Evolutionary conservation across 2,113 vertebrate genomes (phyloP).

Genomic region (Prionailurus viverrinus): DNA sequence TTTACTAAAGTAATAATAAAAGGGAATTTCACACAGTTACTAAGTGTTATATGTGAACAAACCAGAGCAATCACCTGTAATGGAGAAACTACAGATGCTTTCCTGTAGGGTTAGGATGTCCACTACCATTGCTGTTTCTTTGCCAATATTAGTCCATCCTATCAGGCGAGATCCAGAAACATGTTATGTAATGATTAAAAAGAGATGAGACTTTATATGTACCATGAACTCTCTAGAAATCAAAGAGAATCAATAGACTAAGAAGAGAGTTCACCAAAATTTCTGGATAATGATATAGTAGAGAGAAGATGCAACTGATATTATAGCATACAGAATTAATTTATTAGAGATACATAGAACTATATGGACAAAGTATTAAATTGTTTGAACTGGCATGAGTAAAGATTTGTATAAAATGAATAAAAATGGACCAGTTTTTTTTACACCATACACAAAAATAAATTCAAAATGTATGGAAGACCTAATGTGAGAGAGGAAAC

Average conservation of each 20-base stretch:
- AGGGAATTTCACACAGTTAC: background rate
- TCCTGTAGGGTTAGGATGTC: background rate
- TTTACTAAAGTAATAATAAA: background rate
- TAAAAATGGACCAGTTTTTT: too few species aligned
- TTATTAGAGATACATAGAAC: background rate
- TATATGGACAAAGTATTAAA: background rate
- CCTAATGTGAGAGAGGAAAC: too few species aligned
- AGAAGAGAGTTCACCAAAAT: background rate
- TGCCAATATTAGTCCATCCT: background rate
- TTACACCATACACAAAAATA: too few species aligned
- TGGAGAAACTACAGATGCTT: background rate
- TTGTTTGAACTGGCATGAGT: background rate
- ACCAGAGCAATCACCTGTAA: background rate
- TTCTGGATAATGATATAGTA: background rate
- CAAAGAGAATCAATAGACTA: background rate
- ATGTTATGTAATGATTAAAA: background rate
- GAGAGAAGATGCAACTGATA: background rate
- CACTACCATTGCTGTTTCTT: background rate
- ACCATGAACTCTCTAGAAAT: background rate
- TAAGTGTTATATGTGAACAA: background rate
- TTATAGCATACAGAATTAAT: background rate
- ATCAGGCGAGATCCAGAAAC: background rate
- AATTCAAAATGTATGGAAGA: too few species aligned
- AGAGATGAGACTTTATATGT: background rate
- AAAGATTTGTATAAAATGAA: too few species aligned